These are phyloP conservation scores for Cydia strobilella DNA, from an alignment of 1,140 invertebrate species.

Conservation along the genomic window DNA sequence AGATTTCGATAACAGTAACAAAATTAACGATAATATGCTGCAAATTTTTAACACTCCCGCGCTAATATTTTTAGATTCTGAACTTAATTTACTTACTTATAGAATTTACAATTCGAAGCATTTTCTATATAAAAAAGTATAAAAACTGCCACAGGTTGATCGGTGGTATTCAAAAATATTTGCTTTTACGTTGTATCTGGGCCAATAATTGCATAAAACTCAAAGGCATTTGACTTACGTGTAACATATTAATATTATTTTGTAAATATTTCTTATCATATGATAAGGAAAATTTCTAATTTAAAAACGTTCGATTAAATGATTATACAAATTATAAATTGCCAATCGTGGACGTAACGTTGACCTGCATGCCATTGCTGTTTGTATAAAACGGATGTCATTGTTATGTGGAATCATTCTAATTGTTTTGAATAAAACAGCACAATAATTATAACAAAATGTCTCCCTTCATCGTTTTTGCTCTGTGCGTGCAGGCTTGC, in stretches of 20 bases:
- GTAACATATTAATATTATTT: neutral
- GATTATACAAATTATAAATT: neutral
- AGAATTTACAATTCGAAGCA: no score
- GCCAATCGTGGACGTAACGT: neutral
- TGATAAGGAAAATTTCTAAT: neutral
- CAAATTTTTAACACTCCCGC: neutral
- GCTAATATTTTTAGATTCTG: no score
- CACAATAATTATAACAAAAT: slow-evolving; percentile 19
- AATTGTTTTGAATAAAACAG: no score
- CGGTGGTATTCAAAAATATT: neutral
- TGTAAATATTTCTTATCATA: neutral
- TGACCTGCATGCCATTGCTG: neutral
- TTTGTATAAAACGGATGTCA: neutral
- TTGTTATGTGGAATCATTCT: neutral
- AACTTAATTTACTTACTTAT: no score
- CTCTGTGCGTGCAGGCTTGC: slow-evolving; percentile 44
- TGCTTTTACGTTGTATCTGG: neutral
- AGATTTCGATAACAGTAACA: neutral
- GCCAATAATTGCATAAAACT: neutral
- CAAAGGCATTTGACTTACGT: neutral
- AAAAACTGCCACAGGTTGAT: no score
- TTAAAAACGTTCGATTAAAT: slow-evolving; percentile 4
- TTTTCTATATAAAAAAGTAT: no score
- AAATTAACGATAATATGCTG: neutral
- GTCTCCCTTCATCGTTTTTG: slow-evolving; percentile 39